Evolutionary conservation across 2,113 vertebrate species (phyloP), one percentile per base, ranked within the genome.

Genomic region (Notothenia coriiceps): DNA sequence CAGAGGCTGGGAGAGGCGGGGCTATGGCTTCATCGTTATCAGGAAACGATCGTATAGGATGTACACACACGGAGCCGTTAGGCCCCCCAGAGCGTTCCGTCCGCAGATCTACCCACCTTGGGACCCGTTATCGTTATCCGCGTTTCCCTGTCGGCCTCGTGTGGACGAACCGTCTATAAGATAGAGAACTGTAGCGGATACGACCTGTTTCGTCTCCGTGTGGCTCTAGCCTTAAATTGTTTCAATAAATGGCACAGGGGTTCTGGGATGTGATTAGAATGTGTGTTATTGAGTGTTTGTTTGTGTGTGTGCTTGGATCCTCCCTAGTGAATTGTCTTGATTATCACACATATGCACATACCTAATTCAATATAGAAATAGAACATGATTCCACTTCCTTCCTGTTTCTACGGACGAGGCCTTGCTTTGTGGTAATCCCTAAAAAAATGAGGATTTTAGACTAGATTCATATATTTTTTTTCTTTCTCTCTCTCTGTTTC

Each of bases 361-460:
- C 73, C 76, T 49, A 9, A 77, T 86, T 70, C 68, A 75, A 85
- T 83, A 65, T 84, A 74, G 70, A 52, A 64, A 57, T 55, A 6
- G 43, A 66, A 80, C 64, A 62, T 51, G 15, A 20, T 59, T 44
- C 60, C 60, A 56, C 61, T 55, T 71, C 29, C 67, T 77, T 35
- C 47, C n/a, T 70, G 15, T 57, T 79, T 73, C 46, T 51, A 17
- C 59, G 13, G n/a, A 76, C 46, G 10, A 4, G 20, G 49, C 50
- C 62, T n/a, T 57, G 50, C 3, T 77, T 14, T 56, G 29, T 56
- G 10, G 66, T 68, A 5, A 35, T 73, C 70, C 66, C 25, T 67
- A 78, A 77, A 63, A 78, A 73, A 89, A 25, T 25, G 25, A 25
- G 57, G 47, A 59, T 82, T 77, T n/a, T 57, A 51, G 57, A 75